These are phyloP conservation scores for Mimachlamys varia DNA, from an alignment of 2,888 invertebrate genomes.

Conservation along the genomic window DNA sequence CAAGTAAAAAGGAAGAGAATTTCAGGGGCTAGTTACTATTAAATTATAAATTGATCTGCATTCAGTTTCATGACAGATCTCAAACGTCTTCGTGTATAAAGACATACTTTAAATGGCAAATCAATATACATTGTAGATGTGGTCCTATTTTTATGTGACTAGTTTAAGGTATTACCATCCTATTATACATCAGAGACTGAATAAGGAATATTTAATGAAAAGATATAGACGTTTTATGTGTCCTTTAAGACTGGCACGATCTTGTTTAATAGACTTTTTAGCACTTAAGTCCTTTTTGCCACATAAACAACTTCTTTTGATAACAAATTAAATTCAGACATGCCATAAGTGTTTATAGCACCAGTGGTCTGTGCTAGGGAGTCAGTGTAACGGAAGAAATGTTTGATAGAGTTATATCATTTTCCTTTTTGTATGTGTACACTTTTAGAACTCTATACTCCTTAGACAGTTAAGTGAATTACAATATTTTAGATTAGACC, in stretches of 20 bases:
- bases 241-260: neutral
- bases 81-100: neutral
- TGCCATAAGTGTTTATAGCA: neutral
- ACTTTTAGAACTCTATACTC: conserved; percentile 10
- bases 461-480: conserved; percentile 14
- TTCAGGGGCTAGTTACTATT: no score
- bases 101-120: neutral
- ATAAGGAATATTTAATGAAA: neutral
- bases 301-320: conserved; percentile 28
- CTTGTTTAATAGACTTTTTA: conserved; percentile 20
- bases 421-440: neutral
- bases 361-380: neutral
- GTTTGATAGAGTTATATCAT: conserved; percentile 15
- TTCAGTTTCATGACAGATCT: no score
- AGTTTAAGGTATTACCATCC: neutral
- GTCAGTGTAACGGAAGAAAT: neutral
- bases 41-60: no score
- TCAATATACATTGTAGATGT: neutral
- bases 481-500: neutral
- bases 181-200: neutral
- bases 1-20: no score
- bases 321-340: neutral
- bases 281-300: neutral
- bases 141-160: conserved; percentile 14
- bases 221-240: neutral